These are phyloP conservation scores for Vanessa tameamea DNA, from an alignment of 1,140 invertebrate species.

Conservation along the genomic window DNA sequence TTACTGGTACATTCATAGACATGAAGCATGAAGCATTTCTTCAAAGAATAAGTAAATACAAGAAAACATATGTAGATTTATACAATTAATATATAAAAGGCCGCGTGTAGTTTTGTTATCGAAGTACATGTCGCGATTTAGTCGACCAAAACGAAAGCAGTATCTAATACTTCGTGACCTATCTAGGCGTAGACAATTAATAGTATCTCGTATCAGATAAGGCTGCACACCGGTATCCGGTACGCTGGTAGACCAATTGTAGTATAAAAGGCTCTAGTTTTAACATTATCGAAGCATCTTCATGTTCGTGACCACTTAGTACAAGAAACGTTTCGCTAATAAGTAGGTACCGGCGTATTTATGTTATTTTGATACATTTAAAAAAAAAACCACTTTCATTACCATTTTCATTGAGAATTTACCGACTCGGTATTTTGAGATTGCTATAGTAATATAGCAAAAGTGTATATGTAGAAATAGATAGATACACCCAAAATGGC, in stretches of 20 bases:
- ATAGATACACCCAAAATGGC: too few relatives aligned
- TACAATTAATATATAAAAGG: too few relatives aligned
- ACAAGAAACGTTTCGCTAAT: neutral
- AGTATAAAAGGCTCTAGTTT: constrained; percentile 1
- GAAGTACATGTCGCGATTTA: neutral
- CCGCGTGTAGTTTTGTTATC: too few relatives aligned
- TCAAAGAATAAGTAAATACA: too few relatives aligned
- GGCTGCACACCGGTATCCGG: neutral
- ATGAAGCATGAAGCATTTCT: too few relatives aligned
- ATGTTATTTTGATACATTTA: neutral
- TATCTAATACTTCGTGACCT: neutral
- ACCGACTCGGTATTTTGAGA: too few relatives aligned
- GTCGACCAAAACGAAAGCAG: neutral
- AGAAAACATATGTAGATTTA: too few relatives aligned
- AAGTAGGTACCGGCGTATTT: neutral
- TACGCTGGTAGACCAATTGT: neutral
- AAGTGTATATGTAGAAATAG: too few relatives aligned
- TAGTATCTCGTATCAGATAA: constrained; percentile 5
- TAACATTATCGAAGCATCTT: neutral
- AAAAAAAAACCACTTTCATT: too few relatives aligned
- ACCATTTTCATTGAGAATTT: too few relatives aligned
- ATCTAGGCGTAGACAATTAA: constrained; percentile 5
- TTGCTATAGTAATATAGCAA: too few relatives aligned
- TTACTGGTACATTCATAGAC: too few relatives aligned
- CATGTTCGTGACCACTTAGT: constrained; percentile 12